These are phyloP conservation scores for Albula goreensis DNA, from an alignment of 2,113 vertebrate species.

Conservation along the genomic window DNA sequence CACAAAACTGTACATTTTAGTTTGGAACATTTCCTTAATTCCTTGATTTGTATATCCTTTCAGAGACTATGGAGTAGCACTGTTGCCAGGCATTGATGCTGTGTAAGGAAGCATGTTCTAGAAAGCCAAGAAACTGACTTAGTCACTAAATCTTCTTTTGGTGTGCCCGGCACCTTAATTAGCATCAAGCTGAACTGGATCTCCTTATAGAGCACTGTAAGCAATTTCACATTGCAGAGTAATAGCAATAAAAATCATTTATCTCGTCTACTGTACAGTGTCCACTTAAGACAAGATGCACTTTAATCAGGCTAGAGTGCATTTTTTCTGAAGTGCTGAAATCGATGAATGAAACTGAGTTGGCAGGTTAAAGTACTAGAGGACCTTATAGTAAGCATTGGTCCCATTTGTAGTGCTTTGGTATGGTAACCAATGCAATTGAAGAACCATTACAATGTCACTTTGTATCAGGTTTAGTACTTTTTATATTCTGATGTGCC, in stretches of 20 bases:
- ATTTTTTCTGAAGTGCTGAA: too few relatives aligned
- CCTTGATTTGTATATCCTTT: slow-evolving; percentile 51
- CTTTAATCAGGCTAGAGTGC: too few relatives aligned
- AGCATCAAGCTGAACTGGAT: slow-evolving; percentile 31
- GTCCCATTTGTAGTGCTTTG: too few relatives aligned
- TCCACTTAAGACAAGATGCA: too few relatives aligned
- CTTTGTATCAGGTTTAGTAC: too few relatives aligned
- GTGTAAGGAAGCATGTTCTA: slow-evolving; percentile 58
- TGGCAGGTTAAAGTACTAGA: background rate
- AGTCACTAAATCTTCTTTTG: background rate
- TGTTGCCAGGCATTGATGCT: slow-evolving; percentile 66
- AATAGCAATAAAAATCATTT: background rate
- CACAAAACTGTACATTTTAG: background rate
- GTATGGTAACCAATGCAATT: too few relatives aligned
- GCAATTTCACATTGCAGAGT: slow-evolving; percentile 34
- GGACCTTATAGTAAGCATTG: too few relatives aligned
- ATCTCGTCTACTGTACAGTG: background rate
- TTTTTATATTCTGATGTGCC: too few relatives aligned
- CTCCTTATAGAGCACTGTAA: slow-evolving; percentile 43
- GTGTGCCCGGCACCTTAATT: slow-evolving; percentile 20
- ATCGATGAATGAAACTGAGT: background rate
- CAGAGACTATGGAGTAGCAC: slow-evolving; percentile 59
- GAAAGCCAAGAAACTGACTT: slow-evolving; percentile 39
- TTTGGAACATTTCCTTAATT: background rate
- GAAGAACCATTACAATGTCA: too few relatives aligned